phyloP scores from a whole-genome alignment of 1,140 invertebrate genomes.

The Lucilia cuprina region DNA sequence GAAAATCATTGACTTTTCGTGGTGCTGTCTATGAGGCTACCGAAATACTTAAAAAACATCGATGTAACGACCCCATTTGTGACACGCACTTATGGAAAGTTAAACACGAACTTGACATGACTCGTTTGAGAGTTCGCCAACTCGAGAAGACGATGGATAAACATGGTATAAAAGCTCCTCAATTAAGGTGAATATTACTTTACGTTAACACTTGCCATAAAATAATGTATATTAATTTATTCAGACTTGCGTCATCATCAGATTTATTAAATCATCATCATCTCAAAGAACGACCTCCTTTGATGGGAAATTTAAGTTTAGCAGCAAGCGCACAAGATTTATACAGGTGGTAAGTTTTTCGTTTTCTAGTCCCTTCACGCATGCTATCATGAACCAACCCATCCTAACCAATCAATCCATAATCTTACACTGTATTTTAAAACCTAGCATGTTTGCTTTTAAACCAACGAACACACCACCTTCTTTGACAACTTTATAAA shows the following conservation, averaged over 20 bases:
- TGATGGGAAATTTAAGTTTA: conserved; percentile 60
- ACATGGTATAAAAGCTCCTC: conserved; percentile 78
- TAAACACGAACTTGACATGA: conserved; percentile 86
- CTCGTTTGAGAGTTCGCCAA: conserved; percentile 80
- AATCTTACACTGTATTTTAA: neutral
- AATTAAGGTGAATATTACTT: conserved; percentile 64
- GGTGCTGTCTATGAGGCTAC: conserved; percentile 86
- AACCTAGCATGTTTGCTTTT: conserved; percentile 1
- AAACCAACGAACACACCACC: neutral
- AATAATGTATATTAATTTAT: conserved; percentile 9
- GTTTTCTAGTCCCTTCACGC: neutral
- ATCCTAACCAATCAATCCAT: neutral
- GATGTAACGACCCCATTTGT: conserved; percentile 82
- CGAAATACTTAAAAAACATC: conserved; percentile 67
- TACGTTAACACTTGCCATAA: neutral
- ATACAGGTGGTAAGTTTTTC: conserved; percentile 63
- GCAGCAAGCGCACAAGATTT: conserved; percentile 64
- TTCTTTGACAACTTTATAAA: neutral
- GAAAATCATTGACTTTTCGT: conserved; percentile 84
- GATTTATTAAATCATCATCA: conserved; percentile 61
- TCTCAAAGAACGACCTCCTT: conserved; percentile 58
- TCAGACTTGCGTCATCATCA: conserved; percentile 61
- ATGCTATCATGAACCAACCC: neutral
- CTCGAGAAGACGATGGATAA: conserved; percentile 83
- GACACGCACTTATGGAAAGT: conserved; percentile 88